A percentile compares a stretch with the other conserved stretches of the same genome.
phyloP scores from a whole-genome alignment of 2,113 vertebrate species.

The Hassar affinis region DNA sequence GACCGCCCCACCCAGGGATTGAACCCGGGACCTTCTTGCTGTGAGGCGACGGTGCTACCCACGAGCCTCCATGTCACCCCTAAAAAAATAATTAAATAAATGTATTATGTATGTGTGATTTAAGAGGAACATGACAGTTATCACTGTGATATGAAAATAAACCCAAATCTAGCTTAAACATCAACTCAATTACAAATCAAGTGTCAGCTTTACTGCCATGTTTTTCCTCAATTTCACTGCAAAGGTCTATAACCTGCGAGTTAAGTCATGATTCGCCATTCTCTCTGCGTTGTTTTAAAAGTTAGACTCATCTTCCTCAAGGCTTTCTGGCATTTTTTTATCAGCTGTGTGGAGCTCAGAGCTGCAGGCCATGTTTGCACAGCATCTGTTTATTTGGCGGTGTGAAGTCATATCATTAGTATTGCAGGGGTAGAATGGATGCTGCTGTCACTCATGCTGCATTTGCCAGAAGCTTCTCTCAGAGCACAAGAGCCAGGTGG shows the following conservation, averaged over 20 bases:
- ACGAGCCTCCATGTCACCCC: too few species aligned
- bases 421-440: constrained; percentile 51
- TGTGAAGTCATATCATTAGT: constrained; percentile 54
- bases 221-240: neutral
- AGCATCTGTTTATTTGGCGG: constrained; percentile 53
- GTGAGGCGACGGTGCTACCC: too few species aligned
- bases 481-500: constrained; percentile 28
- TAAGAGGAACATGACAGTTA: neutral
- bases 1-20: too few species aligned
- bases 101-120: too few species aligned
- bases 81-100: too few species aligned
- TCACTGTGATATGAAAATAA: neutral
- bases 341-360: constrained; percentile 5
- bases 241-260: neutral
- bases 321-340: neutral
- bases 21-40: too few species aligned
- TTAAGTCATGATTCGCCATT: constrained; percentile 4
- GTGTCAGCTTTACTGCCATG: constrained; percentile 12
- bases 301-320: constrained; percentile 27
- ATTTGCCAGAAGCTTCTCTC: constrained; percentile 52
- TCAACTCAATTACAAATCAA: neutral
- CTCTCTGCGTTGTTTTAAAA: neutral
- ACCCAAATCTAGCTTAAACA: neutral
- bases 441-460: constrained; percentile 53
- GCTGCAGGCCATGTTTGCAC: constrained; percentile 41